Conservation (phyloP, 2,888 invertebrate species). For the Hecatera dysodea region DNA sequence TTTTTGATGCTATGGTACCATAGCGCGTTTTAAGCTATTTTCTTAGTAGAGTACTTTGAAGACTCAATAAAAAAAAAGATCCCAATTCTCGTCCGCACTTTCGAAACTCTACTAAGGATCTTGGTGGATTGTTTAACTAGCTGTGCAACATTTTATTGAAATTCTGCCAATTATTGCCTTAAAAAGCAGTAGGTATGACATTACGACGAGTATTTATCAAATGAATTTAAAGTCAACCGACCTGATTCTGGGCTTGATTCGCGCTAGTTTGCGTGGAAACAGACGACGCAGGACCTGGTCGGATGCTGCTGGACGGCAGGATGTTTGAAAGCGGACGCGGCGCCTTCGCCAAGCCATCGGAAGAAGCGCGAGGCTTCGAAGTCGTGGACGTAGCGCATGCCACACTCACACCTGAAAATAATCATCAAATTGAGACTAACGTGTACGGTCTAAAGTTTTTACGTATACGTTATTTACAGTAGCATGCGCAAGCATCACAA, state of each 20-base stretch:
- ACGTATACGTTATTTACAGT: not conserved
- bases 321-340: constrained; percentile 91
- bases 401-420: constrained; percentile 79
- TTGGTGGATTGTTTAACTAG: not conserved
- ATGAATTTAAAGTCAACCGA: constrained; percentile 58
- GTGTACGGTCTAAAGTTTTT: not conserved
- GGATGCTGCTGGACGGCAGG: constrained; percentile 91
- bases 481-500: constrained; percentile 19
- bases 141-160: not conserved
- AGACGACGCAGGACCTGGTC: constrained; percentile 95
- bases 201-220: not conserved
- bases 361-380: constrained; percentile 83
- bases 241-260: constrained; percentile 90
- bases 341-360: constrained; percentile 83
- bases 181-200: not conserved
- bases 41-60: not conserved
- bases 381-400: constrained; percentile 81
- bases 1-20: too few species aligned
- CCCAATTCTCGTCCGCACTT: not conserved
- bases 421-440: constrained; percentile 7
- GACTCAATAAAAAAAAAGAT: not conserved
- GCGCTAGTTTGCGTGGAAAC: constrained; percentile 95
- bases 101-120: not conserved
- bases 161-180: not conserved
- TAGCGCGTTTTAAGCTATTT: constrained; percentile 2